These are phyloP conservation scores for Silurus aristotelis DNA, from an alignment of 2,797 vertebrate species.

Conservation along the genomic window DNA sequence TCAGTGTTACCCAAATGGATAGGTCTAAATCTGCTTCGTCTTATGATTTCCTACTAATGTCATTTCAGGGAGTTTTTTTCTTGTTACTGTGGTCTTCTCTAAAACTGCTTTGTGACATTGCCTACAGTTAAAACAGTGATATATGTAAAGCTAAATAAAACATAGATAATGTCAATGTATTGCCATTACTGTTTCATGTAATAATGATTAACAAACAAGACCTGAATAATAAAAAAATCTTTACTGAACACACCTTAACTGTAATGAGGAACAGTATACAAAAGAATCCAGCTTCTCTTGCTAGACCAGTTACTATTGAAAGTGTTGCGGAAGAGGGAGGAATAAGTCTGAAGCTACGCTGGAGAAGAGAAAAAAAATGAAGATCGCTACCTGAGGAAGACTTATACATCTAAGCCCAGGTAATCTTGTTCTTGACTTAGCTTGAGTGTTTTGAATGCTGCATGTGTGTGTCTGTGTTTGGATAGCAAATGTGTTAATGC, in stretches of 20 bases:
- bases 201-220: slow-evolving; percentile 2
- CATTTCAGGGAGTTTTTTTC: neutral
- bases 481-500: neutral
- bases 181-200: neutral
- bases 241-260: slow-evolving; percentile 36
- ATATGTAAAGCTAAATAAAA: neutral
- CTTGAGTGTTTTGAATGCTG: neutral
- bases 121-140: neutral
- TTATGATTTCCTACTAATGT: neutral
- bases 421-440: slow-evolving; percentile 45
- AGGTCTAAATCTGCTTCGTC: neutral
- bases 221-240: slow-evolving; percentile 15
- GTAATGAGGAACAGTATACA: slow-evolving; percentile 3
- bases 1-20: neutral
- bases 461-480: neutral
- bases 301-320: slow-evolving; percentile 49
- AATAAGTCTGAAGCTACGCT: slow-evolving; percentile 25
- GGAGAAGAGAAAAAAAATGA: slow-evolving; percentile 62
- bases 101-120: neutral
- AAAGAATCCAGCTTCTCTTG: slow-evolving; percentile 51
- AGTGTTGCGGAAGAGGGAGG: neutral
- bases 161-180: neutral
- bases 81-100: neutral
- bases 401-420: slow-evolving; percentile 70
- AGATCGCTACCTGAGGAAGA: slow-evolving; percentile 71